phyloP scores from a whole-genome alignment of 2,113 vertebrate genomes.

The Myotis lucifugus region DNA sequence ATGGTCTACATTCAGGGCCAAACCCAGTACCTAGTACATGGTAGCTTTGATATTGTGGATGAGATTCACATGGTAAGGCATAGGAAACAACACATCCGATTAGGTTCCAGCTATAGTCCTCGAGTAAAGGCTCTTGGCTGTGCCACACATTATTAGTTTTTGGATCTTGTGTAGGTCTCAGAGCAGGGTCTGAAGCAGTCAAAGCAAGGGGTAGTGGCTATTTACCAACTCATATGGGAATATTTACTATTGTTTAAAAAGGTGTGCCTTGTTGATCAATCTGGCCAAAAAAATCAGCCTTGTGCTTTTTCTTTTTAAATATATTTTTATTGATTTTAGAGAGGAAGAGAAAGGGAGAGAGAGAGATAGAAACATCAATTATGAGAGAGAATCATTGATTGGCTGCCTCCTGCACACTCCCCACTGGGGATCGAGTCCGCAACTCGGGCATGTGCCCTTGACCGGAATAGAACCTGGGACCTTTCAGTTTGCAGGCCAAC shows the following conservation, averaged over 20 bases:
- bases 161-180: neutral
- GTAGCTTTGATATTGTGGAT: neutral
- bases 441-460: no score
- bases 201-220: neutral
- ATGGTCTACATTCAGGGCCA: neutral
- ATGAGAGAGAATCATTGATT: no score
- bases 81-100: neutral
- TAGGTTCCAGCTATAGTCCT: neutral
- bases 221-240: neutral
- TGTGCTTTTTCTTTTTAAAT: neutral
- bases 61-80: neutral
- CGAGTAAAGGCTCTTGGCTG: neutral
- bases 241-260: slow-evolving; percentile 25
- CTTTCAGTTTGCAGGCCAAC: no score
- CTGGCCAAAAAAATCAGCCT: neutral
- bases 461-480: no score
- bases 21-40: neutral
- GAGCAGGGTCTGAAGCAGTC: neutral
- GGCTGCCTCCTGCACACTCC: no score
- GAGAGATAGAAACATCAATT: no score
- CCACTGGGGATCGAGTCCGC: no score
- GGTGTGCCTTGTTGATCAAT: neutral
- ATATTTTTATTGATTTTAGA: no score
- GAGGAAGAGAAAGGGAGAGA: no score
- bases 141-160: slow-evolving; percentile 7